A percentile compares a stretch with the other conserved stretches of the same genome.
Conservation (phyloP, 2,888 invertebrate species). For the Rhyacophila evoluta region DNA sequence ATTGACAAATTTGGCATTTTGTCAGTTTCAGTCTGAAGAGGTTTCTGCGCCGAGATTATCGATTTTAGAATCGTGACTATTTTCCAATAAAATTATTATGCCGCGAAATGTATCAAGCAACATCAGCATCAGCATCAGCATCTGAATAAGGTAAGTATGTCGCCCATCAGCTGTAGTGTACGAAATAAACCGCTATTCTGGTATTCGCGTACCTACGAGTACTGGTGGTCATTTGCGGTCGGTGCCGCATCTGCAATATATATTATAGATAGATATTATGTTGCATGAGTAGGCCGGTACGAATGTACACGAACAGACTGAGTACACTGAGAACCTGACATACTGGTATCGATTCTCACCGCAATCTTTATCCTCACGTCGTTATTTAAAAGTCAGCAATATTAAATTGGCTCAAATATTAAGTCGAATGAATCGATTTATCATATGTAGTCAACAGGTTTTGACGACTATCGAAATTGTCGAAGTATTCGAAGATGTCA, state of each 20-base stretch:
- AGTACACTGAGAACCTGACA: neutral
- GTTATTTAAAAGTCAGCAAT: neutral
- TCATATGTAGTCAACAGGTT: too few relatives aligned
- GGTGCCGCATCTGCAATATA: neutral
- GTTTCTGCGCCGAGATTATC: too few relatives aligned
- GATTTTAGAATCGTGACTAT: too few relatives aligned
- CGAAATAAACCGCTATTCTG: constrained; percentile 12
- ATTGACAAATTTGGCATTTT: too few relatives aligned
- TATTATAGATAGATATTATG: too few relatives aligned
- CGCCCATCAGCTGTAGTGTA: neutral
- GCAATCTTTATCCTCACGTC: neutral
- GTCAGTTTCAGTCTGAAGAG: too few relatives aligned
- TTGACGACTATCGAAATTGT: too few relatives aligned
- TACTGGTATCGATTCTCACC: constrained; percentile 3
- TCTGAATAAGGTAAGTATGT: constrained; percentile 5
- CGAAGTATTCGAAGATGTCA: too few relatives aligned
- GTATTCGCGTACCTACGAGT: neutral
- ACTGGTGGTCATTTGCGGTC: neutral
- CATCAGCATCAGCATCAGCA: too few relatives aligned
- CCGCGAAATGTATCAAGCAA: too few relatives aligned
- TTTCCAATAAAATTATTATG: too few relatives aligned
- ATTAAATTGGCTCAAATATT: neutral
- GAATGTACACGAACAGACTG: too few relatives aligned
- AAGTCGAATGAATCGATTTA: neutral
- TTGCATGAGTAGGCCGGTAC: neutral